Conservation (phyloP, 1,140 invertebrate species). For the Dendrolimus punctatus region DNA sequence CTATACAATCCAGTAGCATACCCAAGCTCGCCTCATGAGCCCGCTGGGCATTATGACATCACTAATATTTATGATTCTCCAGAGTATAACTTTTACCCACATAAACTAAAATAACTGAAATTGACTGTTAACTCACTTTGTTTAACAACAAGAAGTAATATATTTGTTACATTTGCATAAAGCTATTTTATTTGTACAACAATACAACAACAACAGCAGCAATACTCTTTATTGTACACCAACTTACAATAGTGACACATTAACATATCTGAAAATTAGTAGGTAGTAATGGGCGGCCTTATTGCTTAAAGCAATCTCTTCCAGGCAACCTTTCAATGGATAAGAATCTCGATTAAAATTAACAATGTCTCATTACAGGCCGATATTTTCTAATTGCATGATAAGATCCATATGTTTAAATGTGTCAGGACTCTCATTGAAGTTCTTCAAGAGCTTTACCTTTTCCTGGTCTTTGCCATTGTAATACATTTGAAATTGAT, state of each 20-base stretch:
- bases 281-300: too few relatives aligned
- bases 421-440: slow-evolving; percentile 80
- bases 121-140: background rate
- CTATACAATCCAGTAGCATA: too few relatives aligned
- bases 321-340: too few relatives aligned
- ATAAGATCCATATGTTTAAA: slow-evolving; percentile 91
- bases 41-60: too few relatives aligned
- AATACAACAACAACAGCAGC: too few relatives aligned
- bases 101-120: slow-evolving; percentile 37
- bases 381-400: slow-evolving; percentile 82
- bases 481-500: slow-evolving; percentile 91
- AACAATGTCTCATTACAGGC: slow-evolving; percentile 13
- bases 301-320: too few relatives aligned
- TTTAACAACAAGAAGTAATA: background rate
- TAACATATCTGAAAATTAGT: too few relatives aligned
- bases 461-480: slow-evolving; percentile 76
- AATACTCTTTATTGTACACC: too few relatives aligned
- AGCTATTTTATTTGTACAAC: too few relatives aligned
- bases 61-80: slow-evolving; percentile 29
- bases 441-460: slow-evolving; percentile 78
- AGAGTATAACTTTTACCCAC: slow-evolving; percentile 48
- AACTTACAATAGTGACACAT: too few relatives aligned
- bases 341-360: background rate
- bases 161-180: too few relatives aligned
- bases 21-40: too few relatives aligned